These are phyloP conservation scores for Cinara cedri DNA, from an alignment of 2,888 invertebrate genomes.

Conservation along the genomic window DNA sequence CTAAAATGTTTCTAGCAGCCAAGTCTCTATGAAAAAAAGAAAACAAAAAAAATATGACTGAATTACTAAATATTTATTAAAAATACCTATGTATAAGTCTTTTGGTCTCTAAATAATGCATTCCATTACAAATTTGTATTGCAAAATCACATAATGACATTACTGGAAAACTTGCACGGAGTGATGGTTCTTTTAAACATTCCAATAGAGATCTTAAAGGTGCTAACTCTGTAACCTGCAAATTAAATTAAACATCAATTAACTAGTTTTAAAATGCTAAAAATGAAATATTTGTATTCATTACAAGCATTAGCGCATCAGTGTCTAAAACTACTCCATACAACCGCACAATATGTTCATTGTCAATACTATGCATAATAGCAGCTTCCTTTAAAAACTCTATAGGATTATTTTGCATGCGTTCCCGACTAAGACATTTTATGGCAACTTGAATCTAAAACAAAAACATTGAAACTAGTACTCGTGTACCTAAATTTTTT, in stretches of 20 bases:
- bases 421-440: conserved; percentile 91
- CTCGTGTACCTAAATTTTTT: neutral
- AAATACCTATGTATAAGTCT: conserved; percentile 87
- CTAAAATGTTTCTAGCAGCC: conserved; percentile 96
- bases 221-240: conserved; percentile 89
- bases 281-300: conserved; percentile 16
- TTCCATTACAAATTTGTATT: conserved; percentile 94
- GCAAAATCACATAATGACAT: conserved; percentile 93
- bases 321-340: conserved; percentile 96
- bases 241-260: conserved; percentile 52
- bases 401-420: conserved; percentile 94
- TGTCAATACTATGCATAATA: conserved; percentile 97
- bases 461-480: conserved; percentile 22
- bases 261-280: neutral
- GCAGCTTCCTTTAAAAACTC: conserved; percentile 98
- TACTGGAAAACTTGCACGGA: conserved; percentile 90
- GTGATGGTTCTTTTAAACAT: conserved; percentile 90
- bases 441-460: conserved; percentile 91
- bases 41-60: conserved; percentile 48
- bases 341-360: conserved; percentile 94
- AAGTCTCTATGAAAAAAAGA: conserved; percentile 80
- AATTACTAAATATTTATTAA: neutral
- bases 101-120: conserved; percentile 96
- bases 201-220: conserved; percentile 92
- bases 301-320: conserved; percentile 71